Evolutionary conservation across 1,140 invertebrate genomes (phyloP), one percentile per base, ranked within the genome.

Genomic region (Micrasema minimum): DNA sequence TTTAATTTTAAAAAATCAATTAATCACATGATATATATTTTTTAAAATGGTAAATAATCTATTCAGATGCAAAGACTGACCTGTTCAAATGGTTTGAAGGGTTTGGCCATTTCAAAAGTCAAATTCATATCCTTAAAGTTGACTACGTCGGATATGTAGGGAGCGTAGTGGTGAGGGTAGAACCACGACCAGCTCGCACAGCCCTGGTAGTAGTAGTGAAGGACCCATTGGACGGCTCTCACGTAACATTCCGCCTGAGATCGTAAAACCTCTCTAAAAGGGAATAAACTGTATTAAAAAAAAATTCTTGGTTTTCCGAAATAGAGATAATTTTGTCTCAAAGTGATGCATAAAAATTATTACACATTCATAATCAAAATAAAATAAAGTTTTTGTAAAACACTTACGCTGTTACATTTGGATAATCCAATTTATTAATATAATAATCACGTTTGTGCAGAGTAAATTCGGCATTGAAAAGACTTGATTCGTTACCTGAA

Each of bases 141-240:
- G 74, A 89, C 91, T 23, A 99, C 89, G 81, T 99, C 97, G 6
- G 96, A 97, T 50, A 98, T 93, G 78, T 93, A 98, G 0, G 97
- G 97, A 0, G 96, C 93, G 83, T 99, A 99, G 81, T 99, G 96
- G 78, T 95, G 93, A 0, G 96, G 96, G 82, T 97, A 99, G 81
- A 89, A 99, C 97, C 97, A 99, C 18, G 94, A 95, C 97, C 97
- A 99, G 1, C 95, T 97, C 35, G 92, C 92, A 51, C 96, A 95
- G 22, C 97, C 97, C 76, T 96, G 91, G 81, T 97, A 99, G 80
- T 99, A 99, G 82, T 99, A 99, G 78, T 93, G 88, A 3, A 99
- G 83, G 78, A 96, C 96, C 97, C 97, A 99, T 77, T 99, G 97
- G 65, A 99, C 90, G 0, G 95, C 96, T 62, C 89, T 85, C 6